A percentile compares a stretch with the other conserved stretches of the same genome.
Evolutionary conservation across 1,140 invertebrate genomes (phyloP).

Genomic region (Lepidurus apus): DNA sequence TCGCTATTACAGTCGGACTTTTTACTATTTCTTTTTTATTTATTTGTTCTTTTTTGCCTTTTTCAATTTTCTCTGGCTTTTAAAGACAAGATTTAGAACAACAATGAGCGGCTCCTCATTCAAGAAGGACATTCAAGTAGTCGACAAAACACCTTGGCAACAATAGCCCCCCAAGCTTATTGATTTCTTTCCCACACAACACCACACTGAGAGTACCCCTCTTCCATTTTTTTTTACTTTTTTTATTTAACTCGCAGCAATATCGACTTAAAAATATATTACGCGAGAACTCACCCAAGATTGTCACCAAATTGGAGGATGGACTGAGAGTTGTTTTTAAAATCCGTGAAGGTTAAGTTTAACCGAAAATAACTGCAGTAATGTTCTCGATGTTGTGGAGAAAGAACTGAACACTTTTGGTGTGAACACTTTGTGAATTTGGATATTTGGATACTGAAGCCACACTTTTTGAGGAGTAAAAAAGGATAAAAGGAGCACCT

Average conservation of each 20-base stretch:
- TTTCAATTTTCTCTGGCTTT: too few relatives aligned
- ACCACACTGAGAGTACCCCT: background rate
- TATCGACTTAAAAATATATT: background rate
- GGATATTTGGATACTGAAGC: background rate
- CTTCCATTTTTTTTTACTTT: background rate
- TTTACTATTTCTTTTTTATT: background rate
- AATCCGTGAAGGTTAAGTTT: background rate
- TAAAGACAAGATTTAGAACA: background rate
- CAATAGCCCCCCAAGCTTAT: slow-evolving; percentile 6
- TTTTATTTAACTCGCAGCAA: background rate
- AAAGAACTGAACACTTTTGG: background rate
- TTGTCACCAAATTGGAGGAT: background rate
- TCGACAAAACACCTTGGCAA: background rate
- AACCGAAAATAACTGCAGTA: too few relatives aligned
- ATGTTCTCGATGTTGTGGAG: too few relatives aligned
- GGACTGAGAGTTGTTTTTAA: background rate
- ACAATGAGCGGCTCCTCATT: background rate
- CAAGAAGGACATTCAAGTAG: background rate
- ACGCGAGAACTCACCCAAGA: background rate
- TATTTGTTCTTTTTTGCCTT: background rate
- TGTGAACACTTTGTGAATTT: background rate
- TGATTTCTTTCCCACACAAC: slow-evolving; percentile 1
- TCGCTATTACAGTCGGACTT: background rate
- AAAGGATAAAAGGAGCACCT: background rate
- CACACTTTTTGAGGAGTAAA: background rate